These are phyloP conservation scores for Hirudo medicinalis DNA, from an alignment of 1,140 invertebrate species.

Conservation along the genomic window DNA sequence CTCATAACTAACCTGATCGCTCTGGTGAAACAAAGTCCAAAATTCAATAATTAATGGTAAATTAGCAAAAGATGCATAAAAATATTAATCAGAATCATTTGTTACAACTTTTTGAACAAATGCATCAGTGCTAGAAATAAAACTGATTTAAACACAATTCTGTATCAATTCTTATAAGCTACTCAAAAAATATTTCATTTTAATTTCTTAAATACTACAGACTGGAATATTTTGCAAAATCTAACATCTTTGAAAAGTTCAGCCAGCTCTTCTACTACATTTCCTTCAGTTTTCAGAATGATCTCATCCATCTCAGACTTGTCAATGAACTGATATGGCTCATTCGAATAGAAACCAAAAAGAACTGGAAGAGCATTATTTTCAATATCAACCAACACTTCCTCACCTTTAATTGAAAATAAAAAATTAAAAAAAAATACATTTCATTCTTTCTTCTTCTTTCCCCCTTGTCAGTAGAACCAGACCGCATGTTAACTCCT, in stretches of 20 bases:
- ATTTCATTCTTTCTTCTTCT: constrained; percentile 67
- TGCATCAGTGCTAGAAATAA: not conserved
- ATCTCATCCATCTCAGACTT: constrained; percentile 60
- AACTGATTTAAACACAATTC: not conserved
- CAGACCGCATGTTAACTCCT: constrained; percentile 66
- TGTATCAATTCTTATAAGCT: too few species aligned
- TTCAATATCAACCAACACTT: not conserved
- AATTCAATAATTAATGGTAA: too few species aligned
- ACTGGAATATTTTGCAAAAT: not conserved
- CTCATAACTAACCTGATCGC: constrained; percentile 36
- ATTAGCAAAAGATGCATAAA: too few species aligned
- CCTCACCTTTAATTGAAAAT: not conserved
- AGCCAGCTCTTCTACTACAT: constrained; percentile 41
- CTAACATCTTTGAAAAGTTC: constrained; percentile 38
- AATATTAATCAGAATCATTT: constrained; percentile 2
- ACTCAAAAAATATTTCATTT: not conserved
- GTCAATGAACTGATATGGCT: constrained; percentile 57
- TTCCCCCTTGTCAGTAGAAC: constrained; percentile 68
- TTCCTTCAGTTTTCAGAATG: constrained; percentile 48
- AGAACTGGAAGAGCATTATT: constrained; percentile 51
- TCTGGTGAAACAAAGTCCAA: constrained; percentile 28
- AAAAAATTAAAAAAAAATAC: constrained; percentile 44
- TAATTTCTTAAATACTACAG: not conserved
- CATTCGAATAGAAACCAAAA: constrained; percentile 71
- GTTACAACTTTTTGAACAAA: not conserved